Evolutionary conservation across 2,797 vertebrate species (phyloP), one percentile per base, ranked within the genome.

Genomic region (Scomberomorus guttatus): DNA sequence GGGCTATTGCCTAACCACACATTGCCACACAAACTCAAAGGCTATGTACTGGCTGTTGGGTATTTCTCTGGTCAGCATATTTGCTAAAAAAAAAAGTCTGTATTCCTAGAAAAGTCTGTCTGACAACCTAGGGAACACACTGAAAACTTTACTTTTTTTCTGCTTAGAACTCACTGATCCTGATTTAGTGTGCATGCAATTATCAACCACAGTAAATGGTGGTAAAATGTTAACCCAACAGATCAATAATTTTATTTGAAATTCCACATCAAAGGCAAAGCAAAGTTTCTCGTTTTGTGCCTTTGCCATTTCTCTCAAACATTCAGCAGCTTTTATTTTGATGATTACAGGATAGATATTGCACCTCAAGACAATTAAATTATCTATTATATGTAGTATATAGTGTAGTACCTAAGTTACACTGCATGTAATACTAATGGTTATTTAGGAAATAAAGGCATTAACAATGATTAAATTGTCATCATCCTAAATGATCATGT

Each of bases 161-260:
- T 17, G 6, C 13, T 44, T 44, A 6, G 42, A 32, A 2, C 1
- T 24, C 6, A 20, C 10, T 32, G 3, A 17, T 62, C 9, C 27
- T 50, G 51, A 51, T 25, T 20, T 25, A 4, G 57, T 10, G 15
- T 39, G 37, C 8, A 24, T 55, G 32, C 5, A n/a, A 0, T 22
- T 1, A 17, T n/a, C 29, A 66, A 69, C 59, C 9, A 22, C 14
- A 46, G 11, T 25, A 60, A 18, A 15, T 17, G 10, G 14, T n/a
- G 9, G 64, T 69, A 6, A 72, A 54, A 71, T n/a, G 11, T 87
- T 75, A 72, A 73, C 22, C 24, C 37, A 72, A 79, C 20, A 56
- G 52, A 79, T 84, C 61, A 69, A 70, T 86, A 14, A 25, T 29
- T 57, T 18, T 1, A 39, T 20, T 44, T 60, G 27, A 51, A 67